phyloP scores from a whole-genome alignment of 64 coral and sea anemone genomes.

The Porites australiensis region DNA sequence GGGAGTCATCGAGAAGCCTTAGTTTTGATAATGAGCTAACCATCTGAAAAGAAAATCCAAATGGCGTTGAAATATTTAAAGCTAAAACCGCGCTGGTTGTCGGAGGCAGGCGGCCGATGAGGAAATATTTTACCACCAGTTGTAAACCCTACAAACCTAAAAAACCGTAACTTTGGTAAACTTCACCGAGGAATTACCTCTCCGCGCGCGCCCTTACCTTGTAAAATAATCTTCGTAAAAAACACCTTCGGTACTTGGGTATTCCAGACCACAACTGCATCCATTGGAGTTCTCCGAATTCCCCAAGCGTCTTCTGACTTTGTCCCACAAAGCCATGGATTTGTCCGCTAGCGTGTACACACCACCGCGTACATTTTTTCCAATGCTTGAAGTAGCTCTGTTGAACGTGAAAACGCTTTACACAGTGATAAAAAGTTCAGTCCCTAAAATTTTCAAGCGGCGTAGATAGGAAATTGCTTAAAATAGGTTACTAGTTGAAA shows the following conservation, averaged over 20 bases:
- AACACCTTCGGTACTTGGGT: conserved; percentile 68
- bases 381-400: conserved; percentile 72
- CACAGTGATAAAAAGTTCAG: conserved; percentile 3
- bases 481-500: not conserved
- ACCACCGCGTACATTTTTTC: conserved; percentile 74
- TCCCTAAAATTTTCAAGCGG: conserved; percentile 33
- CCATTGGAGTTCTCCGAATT: conserved; percentile 57
- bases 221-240: conserved; percentile 85
- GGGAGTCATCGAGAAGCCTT: not conserved
- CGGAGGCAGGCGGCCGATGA: not conserved
- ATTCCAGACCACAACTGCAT: conserved; percentile 75
- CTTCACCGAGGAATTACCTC: not conserved
- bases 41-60: conserved; percentile 7
- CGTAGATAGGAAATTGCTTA: conserved; percentile 6
- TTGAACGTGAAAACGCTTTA: not conserved
- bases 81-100: conserved; percentile 48
- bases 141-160: conserved; percentile 24
- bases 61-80: conserved; percentile 7
- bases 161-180: conserved; percentile 56
- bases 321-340: conserved; percentile 83
- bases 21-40: not conserved
- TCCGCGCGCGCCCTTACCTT: conserved; percentile 39
- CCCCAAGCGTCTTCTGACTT: conserved; percentile 68
- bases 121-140: not conserved
- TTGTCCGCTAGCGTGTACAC: conserved; percentile 69